Percentiles rank a stretch among this genome's conserved stretches.
Conservation (phyloP, 2,888 invertebrate species). For the Kuschelorhynchus macadamiae region DNA sequence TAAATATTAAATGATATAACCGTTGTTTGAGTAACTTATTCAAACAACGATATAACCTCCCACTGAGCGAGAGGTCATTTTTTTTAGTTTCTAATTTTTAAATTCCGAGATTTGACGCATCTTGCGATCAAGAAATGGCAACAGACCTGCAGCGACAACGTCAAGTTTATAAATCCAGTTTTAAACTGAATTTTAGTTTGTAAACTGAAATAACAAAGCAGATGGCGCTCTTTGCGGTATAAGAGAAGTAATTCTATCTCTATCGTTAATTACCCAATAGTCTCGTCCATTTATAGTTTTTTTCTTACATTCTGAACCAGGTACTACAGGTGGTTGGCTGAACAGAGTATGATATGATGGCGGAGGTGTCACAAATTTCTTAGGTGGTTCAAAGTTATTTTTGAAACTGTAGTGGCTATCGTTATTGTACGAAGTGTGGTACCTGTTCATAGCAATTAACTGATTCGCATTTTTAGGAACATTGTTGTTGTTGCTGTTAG, state of each 20-base stretch:
- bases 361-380: conserved; percentile 68
- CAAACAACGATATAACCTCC: too few relatives aligned
- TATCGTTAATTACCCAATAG: conserved; percentile 77
- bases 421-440: not conserved
- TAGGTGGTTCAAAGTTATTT: conserved; percentile 12
- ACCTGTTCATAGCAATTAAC: not conserved
- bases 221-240: conserved; percentile 84
- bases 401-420: not conserved
- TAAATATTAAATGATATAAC: too few relatives aligned
- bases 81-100: too few relatives aligned
- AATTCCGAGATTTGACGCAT: too few relatives aligned
- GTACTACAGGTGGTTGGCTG: conserved; percentile 58
- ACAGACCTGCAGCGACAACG: too few relatives aligned
- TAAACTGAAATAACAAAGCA: conserved; percentile 80
- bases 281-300: conserved; percentile 82
- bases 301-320: conserved; percentile 65
- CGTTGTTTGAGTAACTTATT: too few relatives aligned
- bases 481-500: not conserved
- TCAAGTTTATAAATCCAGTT: too few relatives aligned
- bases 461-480: not conserved
- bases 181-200: conserved; percentile 58
- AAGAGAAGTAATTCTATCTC: conserved; percentile 76
- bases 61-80: too few relatives aligned
- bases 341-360: conserved; percentile 78
- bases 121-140: too few relatives aligned